Evolutionary conservation across 2,888 invertebrate species (phyloP), one percentile per base, ranked within the genome.

Genomic region (Galerucella pusilla): DNA sequence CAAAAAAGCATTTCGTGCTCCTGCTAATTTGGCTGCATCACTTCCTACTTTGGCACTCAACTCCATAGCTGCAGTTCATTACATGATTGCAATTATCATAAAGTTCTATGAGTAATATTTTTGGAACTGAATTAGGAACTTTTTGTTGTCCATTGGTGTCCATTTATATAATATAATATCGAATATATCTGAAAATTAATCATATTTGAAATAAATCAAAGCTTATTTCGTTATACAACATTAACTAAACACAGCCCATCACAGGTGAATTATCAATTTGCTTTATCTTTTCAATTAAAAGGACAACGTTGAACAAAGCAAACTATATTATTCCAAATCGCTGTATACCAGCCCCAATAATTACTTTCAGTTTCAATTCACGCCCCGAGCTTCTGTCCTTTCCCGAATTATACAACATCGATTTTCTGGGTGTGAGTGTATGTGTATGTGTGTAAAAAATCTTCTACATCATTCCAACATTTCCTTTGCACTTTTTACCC

Each of bases 391-490:
- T 57, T 57, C 20, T 57, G 20, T 57, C 11, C 57, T 20, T 16
- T 57, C 57, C 11, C 20, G 16, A 57, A 57, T 57, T 57, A 57
- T 57, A 57, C 57, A 57, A 57, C n/a, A 20, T 57, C 57, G 57
- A 57, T 57, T 57, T 57, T 57, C 20, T 57, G 57, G 2, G 20
- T 20, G 9, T 42, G 35, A 42, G 35, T 42, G 35, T 42, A 42
- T 9, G 35, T 42, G 35, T 7, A 42, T 42, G 35, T 42, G 35
- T 57, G 57, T 16, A 20, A 57, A 57, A 10, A 20, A 20, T 57
- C 20, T 16, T 20, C 20, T 16, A 20, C 20, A 57, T 7, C 20
- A 16, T 16, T 57, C 16, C n/a, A 16, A 57, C 57, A 57, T 20
- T 57, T 57, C 57, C 16, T 57, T 57, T 9, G 57, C 20, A 20